Percentiles rank a stretch among this genome's conserved stretches.
Conservation (phyloP, 2,888 invertebrate genomes). For the Drosophila austrosaltans region DNA sequence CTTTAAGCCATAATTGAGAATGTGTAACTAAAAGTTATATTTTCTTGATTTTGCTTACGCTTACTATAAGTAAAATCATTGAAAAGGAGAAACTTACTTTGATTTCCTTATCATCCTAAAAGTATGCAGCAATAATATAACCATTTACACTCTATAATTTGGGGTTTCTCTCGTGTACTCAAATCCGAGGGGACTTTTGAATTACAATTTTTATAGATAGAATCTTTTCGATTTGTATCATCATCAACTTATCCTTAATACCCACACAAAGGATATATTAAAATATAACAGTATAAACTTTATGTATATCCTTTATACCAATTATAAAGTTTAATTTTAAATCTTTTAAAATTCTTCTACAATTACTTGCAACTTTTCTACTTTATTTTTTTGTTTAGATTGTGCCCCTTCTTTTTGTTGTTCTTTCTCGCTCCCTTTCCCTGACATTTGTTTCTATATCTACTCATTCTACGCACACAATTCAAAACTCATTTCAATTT, state of each 20-base stretch:
- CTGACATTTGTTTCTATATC: neutral
- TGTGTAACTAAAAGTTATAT: neutral
- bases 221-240: too few relatives aligned
- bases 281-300: too few relatives aligned
- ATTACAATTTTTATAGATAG: too few relatives aligned
- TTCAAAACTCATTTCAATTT: conserved; percentile 68
- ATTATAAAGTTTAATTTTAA: neutral
- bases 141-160: too few relatives aligned
- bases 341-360: neutral
- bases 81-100: too few relatives aligned
- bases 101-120: neutral
- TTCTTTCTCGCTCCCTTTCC: neutral
- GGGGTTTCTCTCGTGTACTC: too few relatives aligned
- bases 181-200: too few relatives aligned
- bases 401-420: too few relatives aligned
- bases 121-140: neutral
- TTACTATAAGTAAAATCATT: too few relatives aligned
- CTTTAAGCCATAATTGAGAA: conserved; percentile 14
- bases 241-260: too few relatives aligned
- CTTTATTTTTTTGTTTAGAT: neutral
- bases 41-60: neutral
- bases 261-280: too few relatives aligned
- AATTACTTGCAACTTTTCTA: conserved; percentile 1
- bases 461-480: conserved; percentile 10
- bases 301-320: neutral